Evolutionary conservation across 2,113 vertebrate genomes (phyloP).

Genomic region (Colistium nudipinnis): DNA sequence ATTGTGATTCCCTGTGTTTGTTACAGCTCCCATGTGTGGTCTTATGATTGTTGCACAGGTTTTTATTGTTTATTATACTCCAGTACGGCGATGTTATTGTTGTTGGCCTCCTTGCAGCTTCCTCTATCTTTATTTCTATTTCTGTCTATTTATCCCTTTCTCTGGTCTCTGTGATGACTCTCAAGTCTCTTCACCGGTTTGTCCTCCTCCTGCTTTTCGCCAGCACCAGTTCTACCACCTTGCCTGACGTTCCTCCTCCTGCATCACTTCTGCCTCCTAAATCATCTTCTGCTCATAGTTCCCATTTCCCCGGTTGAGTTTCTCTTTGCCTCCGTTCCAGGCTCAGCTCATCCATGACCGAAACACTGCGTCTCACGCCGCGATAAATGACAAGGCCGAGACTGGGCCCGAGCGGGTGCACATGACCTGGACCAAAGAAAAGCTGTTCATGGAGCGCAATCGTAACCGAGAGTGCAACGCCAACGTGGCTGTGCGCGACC

Average conservation of each 20-base stretch:
- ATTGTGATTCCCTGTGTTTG: neutral
- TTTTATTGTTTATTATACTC: constrained; percentile 3
- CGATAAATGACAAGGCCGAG: constrained; percentile 74
- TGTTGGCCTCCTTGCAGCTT: neutral
- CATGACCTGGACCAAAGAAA: constrained; percentile 99
- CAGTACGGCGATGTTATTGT: neutral
- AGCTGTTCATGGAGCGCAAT: constrained; percentile 85
- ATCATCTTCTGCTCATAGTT: neutral
- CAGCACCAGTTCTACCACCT: neutral
- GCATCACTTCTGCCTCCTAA: neutral
- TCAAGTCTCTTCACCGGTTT: no score
- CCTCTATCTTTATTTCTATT: neutral
- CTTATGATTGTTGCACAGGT: constrained; percentile 11
- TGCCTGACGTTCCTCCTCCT: neutral
- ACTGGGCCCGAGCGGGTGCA: constrained; percentile 86
- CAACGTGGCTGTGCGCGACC: constrained; percentile 84
- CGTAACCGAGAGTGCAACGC: constrained; percentile 83
- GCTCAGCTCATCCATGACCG: constrained; percentile 95
- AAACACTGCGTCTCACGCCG: constrained; percentile 87
- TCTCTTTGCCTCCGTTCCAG: constrained; percentile 67
- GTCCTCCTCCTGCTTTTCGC: neutral
- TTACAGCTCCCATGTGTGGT: neutral
- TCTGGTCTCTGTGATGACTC: no score
- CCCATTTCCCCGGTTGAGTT: neutral
- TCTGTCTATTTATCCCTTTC: neutral